A percentile compares a stretch with the other conserved stretches of the same genome.
Conservation (phyloP, 2,888 invertebrate species). For the Stratiomys singularior region DNA sequence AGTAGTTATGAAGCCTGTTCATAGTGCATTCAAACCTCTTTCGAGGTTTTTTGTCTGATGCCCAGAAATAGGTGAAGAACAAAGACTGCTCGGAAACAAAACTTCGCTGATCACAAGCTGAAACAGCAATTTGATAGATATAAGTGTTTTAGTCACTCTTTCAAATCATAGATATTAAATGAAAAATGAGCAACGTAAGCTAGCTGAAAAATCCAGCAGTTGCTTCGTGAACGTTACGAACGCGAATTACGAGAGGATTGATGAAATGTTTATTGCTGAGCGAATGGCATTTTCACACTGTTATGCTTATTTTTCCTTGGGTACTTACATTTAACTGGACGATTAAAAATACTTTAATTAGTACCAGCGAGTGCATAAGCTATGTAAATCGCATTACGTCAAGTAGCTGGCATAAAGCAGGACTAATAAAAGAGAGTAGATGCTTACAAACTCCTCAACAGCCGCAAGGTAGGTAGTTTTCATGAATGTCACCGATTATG, state of each 20-base stretch:
- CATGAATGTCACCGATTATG: background rate
- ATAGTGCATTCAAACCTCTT: background rate
- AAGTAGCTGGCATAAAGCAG: background rate
- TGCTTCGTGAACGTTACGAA: background rate
- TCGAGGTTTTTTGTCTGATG: constrained; percentile 10
- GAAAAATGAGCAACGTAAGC: background rate
- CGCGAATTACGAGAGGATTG: background rate
- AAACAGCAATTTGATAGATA: background rate
- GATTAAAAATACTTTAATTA: constrained; percentile 1
- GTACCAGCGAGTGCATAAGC: background rate
- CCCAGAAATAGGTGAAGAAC: constrained; percentile 29
- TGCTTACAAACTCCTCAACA: background rate
- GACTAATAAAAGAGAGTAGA: background rate
- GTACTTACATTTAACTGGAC: background rate
- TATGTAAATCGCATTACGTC: background rate
- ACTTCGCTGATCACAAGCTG: background rate
- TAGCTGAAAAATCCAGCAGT: background rate
- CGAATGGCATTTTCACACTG: background rate
- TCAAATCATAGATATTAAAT: constrained; percentile 10
- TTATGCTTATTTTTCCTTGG: background rate
- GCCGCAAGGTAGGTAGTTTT: background rate
- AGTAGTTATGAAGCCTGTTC: constrained; percentile 9
- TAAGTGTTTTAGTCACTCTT: constrained; percentile 16
- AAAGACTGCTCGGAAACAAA: constrained; percentile 23
- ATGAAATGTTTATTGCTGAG: background rate